Conservation (phyloP, 2,888 invertebrate genomes). For the Myopa testacea region DNA sequence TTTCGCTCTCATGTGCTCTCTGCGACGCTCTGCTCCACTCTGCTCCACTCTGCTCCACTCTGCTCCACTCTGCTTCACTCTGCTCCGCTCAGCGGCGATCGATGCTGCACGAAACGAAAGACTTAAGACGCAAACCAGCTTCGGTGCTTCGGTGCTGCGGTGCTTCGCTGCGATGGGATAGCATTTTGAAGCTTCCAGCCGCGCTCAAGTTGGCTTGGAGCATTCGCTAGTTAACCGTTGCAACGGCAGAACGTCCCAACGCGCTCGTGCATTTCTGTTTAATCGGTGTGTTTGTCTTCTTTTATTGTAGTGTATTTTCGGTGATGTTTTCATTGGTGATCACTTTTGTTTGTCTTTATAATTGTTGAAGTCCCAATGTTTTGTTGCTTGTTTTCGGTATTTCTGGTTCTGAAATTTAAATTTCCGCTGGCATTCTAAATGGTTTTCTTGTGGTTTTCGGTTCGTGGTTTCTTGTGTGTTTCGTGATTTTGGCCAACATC, state of each 20-base stretch:
- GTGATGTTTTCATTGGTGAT: background rate
- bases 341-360: background rate
- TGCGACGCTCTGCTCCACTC: conserved; percentile 37
- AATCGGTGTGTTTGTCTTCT: background rate
- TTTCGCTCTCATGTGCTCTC: conserved; percentile 38
- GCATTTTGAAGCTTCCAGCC: background rate
- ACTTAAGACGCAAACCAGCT: conserved; percentile 48
- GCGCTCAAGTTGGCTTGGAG: conserved; percentile 10
- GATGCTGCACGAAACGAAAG: conserved; percentile 43
- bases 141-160: background rate
- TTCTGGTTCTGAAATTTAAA: background rate
- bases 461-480: conserved; percentile 33
- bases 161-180: background rate
- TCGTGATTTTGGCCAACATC: conserved; percentile 43
- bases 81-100: conserved; percentile 1
- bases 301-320: too few species aligned
- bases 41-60: conserved; percentile 27
- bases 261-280: conserved; percentile 27
- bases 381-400: background rate
- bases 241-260: conserved; percentile 49
- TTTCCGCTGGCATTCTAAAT: background rate
- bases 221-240: conserved; percentile 52
- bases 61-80: conserved; percentile 36
- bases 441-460: background rate
- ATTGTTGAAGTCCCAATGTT: conserved; percentile 7